Base-by-base conservation (phyloP, 2,888 invertebrate genomes). In the Dione juno region DNA sequence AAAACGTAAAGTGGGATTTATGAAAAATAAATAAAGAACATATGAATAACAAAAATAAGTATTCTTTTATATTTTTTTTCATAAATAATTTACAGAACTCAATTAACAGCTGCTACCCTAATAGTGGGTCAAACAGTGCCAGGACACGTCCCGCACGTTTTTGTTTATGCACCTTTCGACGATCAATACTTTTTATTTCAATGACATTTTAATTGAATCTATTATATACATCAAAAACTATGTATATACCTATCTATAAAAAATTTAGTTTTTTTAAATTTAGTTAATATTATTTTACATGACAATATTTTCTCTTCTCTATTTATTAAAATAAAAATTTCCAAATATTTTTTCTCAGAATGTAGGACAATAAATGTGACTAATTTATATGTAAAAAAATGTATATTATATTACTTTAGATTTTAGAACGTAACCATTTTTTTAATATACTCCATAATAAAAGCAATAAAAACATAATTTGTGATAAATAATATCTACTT, bases 101-200 rank as follows among this genome's bases (percentile, higher is more conserved):
- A 61, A 43, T 61, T 45, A 43, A 43, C 21, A 43, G 41, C 21
- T 43, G 41, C 43, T 67, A 70, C 65, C 66, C 71, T 66, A 66
- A 54, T 67, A 66, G 68, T 74, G 81, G 76, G 79, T 77, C 79
- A 75, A 64, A 73, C 77, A 66, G 82, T 80, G 79, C 79, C 83
- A 81, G 82, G 76, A 77, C 77, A 81, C 81, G 82, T 84, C 81
- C 80, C 73, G 77, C 76, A 48, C 78, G 75, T 75, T 73, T 81
- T 76, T 84, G 81, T 85, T 84, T 84, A 79, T 85, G 84, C 90
- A 90, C 90, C 90, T 90, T 89, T 86, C 78, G 75, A 78, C 82
- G 82, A 84, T 88, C 86, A 84, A 88, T 88, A 83, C 53, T 19
- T 48, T 28, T 54, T 37, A 37, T 57, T 57, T 37, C 37, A 16